Evolutionary conservation across 2,113 vertebrate species (phyloP).

Genomic region (Eurypyga helias): DNA sequence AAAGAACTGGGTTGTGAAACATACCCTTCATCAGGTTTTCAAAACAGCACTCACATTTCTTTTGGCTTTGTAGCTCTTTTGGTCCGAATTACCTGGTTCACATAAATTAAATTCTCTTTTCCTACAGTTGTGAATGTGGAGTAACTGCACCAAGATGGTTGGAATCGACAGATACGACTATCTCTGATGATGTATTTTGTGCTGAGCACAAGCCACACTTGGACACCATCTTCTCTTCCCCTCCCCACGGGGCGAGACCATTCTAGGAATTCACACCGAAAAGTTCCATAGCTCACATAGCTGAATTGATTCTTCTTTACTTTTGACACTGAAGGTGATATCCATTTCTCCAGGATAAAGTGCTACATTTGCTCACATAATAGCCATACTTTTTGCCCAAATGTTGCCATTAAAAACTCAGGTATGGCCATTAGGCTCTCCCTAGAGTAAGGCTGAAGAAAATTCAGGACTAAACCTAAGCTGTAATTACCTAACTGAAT

Average conservation of each 20-base stretch:
- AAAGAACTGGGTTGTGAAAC: neutral
- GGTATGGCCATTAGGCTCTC: conserved; percentile 66
- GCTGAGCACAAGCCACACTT: neutral
- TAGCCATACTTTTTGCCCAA: conserved; percentile 67
- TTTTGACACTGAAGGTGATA: conserved; percentile 64
- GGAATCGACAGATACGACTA: neutral
- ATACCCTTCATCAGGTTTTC: neutral
- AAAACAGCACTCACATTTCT: neutral
- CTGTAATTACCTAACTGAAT: conserved; percentile 63
- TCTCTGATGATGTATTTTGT: neutral
- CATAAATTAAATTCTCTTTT: neutral
- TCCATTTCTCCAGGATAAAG: conserved; percentile 55
- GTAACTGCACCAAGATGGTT: neutral
- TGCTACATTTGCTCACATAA: conserved; percentile 69
- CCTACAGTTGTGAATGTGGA: neutral
- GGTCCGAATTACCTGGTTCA: neutral
- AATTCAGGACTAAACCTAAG: conserved; percentile 62
- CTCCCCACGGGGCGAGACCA: neutral
- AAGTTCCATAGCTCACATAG: conserved; percentile 8
- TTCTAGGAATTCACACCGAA: neutral
- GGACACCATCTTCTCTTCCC: neutral
- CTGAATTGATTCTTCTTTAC: conserved; percentile 57
- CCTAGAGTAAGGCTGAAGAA: conserved; percentile 52
- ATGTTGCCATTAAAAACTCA: conserved; percentile 72
- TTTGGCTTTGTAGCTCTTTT: neutral